A percentile compares a stretch with the other conserved stretches of the same genome.
phyloP scores from a whole-genome alignment of 2,888 invertebrate genomes.

The Sphaerophoria taeniata region DNA sequence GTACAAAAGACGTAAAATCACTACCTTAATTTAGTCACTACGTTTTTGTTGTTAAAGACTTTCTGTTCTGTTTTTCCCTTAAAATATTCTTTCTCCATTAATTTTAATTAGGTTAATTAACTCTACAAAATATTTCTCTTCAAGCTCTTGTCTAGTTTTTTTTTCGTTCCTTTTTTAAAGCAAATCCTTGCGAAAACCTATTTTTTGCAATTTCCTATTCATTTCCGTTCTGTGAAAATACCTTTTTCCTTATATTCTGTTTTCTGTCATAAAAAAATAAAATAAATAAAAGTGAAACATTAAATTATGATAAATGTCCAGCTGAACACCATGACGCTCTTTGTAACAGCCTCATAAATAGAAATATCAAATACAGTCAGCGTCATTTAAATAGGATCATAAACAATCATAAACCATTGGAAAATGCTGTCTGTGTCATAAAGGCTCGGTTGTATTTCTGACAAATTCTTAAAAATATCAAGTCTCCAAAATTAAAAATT shows the following conservation, averaged over 20 bases:
- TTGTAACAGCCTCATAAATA: constrained; percentile 45
- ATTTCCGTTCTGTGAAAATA: constrained; percentile 8
- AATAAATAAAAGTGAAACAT: constrained; percentile 10
- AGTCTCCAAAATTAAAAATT: too few relatives aligned
- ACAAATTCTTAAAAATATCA: too few relatives aligned
- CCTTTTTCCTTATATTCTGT: not conserved
- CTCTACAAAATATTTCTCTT: not conserved
- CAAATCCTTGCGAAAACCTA: constrained; percentile 1
- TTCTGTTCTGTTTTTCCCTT: too few relatives aligned
- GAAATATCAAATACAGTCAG: not conserved
- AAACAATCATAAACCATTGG: not conserved
- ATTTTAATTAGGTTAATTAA: constrained; percentile 25
- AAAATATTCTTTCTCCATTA: not conserved
- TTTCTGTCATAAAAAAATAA: constrained; percentile 9
- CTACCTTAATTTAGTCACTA: too few relatives aligned
- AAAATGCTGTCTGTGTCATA: too few relatives aligned
- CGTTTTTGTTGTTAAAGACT: too few relatives aligned
- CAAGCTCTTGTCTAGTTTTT: not conserved
- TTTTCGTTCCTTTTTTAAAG: not conserved
- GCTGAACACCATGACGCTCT: constrained; percentile 51
- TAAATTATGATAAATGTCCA: constrained; percentile 63
- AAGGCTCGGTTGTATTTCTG: too few relatives aligned
- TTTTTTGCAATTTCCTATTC: constrained; percentile 24
- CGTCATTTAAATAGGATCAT: too few relatives aligned
- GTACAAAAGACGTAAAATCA: too few relatives aligned